phyloP scores from a whole-genome alignment of 2,113 vertebrate genomes.

The Cepphus grylle region DNA sequence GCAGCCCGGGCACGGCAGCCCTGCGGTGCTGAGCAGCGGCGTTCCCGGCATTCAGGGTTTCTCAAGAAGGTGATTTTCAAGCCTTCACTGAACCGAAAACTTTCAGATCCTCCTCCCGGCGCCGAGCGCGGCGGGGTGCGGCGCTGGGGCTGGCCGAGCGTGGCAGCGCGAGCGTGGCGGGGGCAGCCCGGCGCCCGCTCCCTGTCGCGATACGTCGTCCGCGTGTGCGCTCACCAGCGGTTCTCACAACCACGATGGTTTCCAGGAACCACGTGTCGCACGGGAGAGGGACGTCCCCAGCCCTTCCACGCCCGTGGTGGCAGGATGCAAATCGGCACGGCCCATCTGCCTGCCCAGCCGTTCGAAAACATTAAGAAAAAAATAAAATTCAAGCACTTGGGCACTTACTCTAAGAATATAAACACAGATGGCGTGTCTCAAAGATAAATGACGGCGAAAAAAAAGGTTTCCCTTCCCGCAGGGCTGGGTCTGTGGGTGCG shows the following conservation, averaged over 20 bases:
- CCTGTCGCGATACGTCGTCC: rapidly evolving
- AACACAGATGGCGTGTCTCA: rapidly evolving
- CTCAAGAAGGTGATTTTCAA: not conserved
- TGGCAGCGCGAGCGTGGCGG: rapidly evolving
- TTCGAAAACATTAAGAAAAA: rapidly evolving
- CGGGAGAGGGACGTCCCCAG: not conserved
- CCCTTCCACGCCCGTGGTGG: not conserved
- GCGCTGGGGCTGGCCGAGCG: rapidly evolving
- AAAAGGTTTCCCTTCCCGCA: too few species aligned
- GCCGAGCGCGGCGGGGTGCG: rapidly evolving
- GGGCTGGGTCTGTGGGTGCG: rapidly evolving
- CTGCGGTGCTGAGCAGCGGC: rapidly evolving
- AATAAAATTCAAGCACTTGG: not conserved
- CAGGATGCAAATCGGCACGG: not conserved
- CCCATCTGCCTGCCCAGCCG: not conserved
- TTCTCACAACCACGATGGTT: not conserved
- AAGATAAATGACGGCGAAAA: rapidly evolving
- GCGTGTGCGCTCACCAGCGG: not conserved
- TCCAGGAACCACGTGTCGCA: not conserved
- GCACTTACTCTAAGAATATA: not conserved
- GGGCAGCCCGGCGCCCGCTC: not conserved
- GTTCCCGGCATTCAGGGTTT: not conserved
- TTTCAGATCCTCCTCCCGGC: not conserved
- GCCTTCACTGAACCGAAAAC: not conserved
- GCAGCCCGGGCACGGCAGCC: not conserved